Percentiles rank a stretch among this genome's conserved stretches.
These are phyloP conservation scores for Ylistrum balloti DNA, from an alignment of 1,140 invertebrate species.

Conservation along the genomic window DNA sequence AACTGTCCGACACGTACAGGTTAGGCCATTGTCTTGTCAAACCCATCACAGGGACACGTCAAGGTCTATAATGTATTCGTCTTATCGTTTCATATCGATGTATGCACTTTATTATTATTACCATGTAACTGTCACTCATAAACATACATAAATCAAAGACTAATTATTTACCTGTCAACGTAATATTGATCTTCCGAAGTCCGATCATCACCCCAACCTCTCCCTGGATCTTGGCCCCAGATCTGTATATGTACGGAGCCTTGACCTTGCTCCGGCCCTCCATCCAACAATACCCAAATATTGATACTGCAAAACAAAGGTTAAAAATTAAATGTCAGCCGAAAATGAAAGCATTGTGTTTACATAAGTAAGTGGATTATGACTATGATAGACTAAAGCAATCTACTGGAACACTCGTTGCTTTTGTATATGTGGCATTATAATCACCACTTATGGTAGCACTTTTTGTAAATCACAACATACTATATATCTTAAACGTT, in stretches of 20 bases:
- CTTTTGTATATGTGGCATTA: no score
- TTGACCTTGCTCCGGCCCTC: constrained; percentile 88
- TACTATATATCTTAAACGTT: no score
- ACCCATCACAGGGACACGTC: neutral
- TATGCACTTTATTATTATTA: neutral
- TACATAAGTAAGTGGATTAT: no score
- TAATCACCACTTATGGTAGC: no score
- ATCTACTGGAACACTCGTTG: no score
- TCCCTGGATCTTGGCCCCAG: constrained; percentile 92
- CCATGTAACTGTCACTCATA: no score
- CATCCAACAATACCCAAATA: constrained; percentile 96
- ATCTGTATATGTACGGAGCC: constrained; percentile 95
- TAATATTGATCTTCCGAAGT: constrained; percentile 96
- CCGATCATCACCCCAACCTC: constrained; percentile 95
- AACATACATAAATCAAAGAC: no score
- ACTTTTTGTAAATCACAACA: no score
- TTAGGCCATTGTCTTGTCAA: neutral
- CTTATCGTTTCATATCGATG: neutral
- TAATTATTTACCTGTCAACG: constrained; percentile 88
- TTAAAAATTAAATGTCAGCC: no score
- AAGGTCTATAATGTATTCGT: neutral
- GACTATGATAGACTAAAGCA: no score
- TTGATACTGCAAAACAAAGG: constrained; percentile 87
- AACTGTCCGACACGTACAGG: neutral
- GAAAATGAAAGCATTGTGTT: no score